A percentile compares a stretch with the other conserved stretches of the same genome.
These are phyloP conservation scores for Marasmarcha lunaedactyla DNA, from an alignment of 2,888 invertebrate genomes.

Conservation along the genomic window DNA sequence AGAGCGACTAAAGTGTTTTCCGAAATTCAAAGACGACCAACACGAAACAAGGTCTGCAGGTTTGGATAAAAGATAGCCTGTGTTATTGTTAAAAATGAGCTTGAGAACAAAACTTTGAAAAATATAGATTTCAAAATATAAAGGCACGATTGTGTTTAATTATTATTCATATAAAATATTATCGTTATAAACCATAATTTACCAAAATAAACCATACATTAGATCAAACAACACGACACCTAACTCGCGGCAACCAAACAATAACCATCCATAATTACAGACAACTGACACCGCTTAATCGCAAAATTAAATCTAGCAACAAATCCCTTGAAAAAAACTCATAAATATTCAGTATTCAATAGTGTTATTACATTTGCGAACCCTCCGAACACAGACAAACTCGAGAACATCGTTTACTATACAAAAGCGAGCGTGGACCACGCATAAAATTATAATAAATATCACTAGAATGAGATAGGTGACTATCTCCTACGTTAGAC, in stretches of 20 bases:
- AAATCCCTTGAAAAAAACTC: slow-evolving; percentile 34
- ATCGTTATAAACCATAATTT: slow-evolving; percentile 16
- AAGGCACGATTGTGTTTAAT: no score
- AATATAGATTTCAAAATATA: no score
- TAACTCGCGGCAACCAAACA: slow-evolving; percentile 19
- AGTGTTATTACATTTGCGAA: slow-evolving; percentile 37
- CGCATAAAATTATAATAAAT: slow-evolving; percentile 70
- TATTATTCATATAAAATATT: not conserved
- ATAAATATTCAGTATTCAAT: slow-evolving; percentile 45
- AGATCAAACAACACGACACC: slow-evolving; percentile 13
- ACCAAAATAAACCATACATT: no score
- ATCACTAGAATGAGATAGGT: slow-evolving; percentile 32
- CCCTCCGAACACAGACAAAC: slow-evolving; percentile 27
- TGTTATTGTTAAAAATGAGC: no score
- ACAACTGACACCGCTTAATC: slow-evolving; percentile 52
- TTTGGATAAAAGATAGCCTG: no score
- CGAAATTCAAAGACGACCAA: no score
- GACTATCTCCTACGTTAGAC: slow-evolving; percentile 11
- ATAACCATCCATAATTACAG: slow-evolving; percentile 35
- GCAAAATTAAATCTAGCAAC: slow-evolving; percentile 40
- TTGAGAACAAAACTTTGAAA: no score
- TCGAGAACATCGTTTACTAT: slow-evolving; percentile 53
- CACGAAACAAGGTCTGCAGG: no score
- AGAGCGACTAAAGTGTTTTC: no score
- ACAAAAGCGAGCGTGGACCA: slow-evolving; percentile 52